Base-by-base conservation (phyloP, 2,113 vertebrate species). In the Hiodon alosoides region DNA sequence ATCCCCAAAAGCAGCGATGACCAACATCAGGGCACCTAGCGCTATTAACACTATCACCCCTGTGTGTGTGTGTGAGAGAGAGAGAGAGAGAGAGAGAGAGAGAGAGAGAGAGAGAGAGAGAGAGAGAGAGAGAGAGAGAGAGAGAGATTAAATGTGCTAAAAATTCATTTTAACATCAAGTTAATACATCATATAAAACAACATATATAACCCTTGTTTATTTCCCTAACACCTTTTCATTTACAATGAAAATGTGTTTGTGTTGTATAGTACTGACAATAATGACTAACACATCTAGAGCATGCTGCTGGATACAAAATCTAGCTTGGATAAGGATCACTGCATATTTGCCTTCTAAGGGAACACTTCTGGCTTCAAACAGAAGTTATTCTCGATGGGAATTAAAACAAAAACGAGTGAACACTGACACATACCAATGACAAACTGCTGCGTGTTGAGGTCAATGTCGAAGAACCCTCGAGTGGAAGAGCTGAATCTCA, bases 191-290 rank as follows among this genome's bases (percentile, higher is more conserved):
- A n/a, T n/a, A n/a, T n/a, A n/a, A n/a, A n/a, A n/a, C n/a, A n/a
- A n/a, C n/a, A n/a, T n/a, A n/a, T n/a, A n/a, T n/a, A n/a, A n/a
- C n/a, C n/a, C n/a, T n/a, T n/a, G n/a, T n/a, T n/a, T n/a, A n/a
- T n/a, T n/a, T n/a, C n/a, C n/a, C n/a, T n/a, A n/a, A n/a, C n/a
- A n/a, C n/a, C n/a, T n/a, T n/a, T n/a, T n/a, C n/a, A n/a, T n/a
- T n/a, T n/a, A n/a, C n/a, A n/a, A n/a, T n/a, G n/a, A n/a, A n/a
- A n/a, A n/a, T n/a, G n/a, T n/a, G n/a, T n/a, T n/a, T n/a, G n/a
- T n/a, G n/a, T n/a, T n/a, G n/a, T n/a, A n/a, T n/a, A n/a, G n/a
- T 77, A 61, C 72, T 72, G 16, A 77, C 69, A 54, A 72, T 14
- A 4, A 77, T 70, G 51, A 59, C 52, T 4, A 77, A 77, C 53